Conservation (phyloP, 1,140 invertebrate genomes). For the Protaetia brevitarsis region DNA sequence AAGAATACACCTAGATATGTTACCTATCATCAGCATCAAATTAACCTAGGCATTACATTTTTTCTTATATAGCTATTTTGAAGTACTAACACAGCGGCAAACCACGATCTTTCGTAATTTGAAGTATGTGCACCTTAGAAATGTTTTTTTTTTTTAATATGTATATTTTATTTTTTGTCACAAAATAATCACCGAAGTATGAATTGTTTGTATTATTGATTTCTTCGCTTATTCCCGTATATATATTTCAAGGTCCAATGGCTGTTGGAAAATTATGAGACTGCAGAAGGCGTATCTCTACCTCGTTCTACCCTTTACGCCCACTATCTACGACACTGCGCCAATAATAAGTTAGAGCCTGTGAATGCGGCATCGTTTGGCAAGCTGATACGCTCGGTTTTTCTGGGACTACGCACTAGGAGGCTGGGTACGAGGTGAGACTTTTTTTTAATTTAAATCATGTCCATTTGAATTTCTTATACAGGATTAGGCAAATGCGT, state of each 20-base stretch:
- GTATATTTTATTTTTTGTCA: neutral
- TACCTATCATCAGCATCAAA: too few relatives aligned
- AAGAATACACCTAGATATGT: too few relatives aligned
- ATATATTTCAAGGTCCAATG: conserved; percentile 77
- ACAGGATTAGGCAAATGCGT: too few relatives aligned
- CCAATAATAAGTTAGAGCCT: conserved; percentile 91
- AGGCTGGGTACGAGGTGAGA: conserved; percentile 85
- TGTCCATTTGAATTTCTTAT: neutral
- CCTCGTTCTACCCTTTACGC: conserved; percentile 95
- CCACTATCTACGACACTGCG: conserved; percentile 94
- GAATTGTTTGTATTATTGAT: neutral
- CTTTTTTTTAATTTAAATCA: neutral
- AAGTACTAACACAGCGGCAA: too few relatives aligned
- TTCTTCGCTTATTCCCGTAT: neutral
- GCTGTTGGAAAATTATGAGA: conserved; percentile 98
- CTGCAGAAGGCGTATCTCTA: conserved; percentile 93
- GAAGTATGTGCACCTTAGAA: neutral
- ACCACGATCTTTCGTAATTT: too few relatives aligned
- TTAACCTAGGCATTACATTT: too few relatives aligned
- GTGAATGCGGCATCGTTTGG: conserved; percentile 99
- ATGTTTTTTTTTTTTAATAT: neutral
- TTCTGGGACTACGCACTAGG: conserved; percentile 90
- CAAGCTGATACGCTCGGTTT: conserved; percentile 97
- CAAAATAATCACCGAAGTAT: too few relatives aligned
- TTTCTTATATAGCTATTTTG: too few relatives aligned